Conservation (phyloP, 1,140 invertebrate species). For the Rhynchophorus ferrugineus region DNA sequence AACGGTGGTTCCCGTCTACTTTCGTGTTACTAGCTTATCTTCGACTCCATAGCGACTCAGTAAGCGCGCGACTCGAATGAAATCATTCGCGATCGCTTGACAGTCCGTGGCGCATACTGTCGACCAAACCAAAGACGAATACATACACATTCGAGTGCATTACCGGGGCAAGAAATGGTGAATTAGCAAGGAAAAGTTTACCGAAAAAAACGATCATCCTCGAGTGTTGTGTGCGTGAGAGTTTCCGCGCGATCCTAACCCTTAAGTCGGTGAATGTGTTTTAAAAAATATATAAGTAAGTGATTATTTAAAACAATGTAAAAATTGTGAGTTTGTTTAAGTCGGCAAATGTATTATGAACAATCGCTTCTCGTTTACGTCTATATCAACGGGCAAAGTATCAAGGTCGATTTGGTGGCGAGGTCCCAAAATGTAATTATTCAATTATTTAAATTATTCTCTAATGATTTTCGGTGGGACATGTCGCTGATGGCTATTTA, state of each 20-base stretch:
- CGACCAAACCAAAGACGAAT: not conserved
- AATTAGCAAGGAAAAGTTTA: not conserved
- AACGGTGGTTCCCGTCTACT: not conserved
- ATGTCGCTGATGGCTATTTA: not conserved
- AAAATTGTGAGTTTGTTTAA: too few species aligned
- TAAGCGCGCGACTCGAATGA: not conserved
- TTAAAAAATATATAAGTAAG: too few species aligned
- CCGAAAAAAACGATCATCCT: not conserved
- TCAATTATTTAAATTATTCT: slow-evolving; percentile 15
- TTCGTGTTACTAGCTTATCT: not conserved
- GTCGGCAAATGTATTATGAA: too few species aligned
- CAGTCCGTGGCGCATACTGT: not conserved
- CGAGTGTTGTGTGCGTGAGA: not conserved
- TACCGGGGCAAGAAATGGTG: not conserved
- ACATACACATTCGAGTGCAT: not conserved
- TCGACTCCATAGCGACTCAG: not conserved
- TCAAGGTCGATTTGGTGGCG: slow-evolving; percentile 6
- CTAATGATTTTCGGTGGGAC: not conserved
- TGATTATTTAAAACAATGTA: too few species aligned
- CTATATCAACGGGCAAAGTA: too few species aligned
- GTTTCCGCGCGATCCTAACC: too few species aligned
- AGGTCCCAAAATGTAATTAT: slow-evolving; percentile 8
- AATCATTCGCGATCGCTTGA: not conserved
- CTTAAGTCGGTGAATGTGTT: too few species aligned
- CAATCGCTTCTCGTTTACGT: too few species aligned